Percentiles rank a stretch among this genome's conserved stretches.
phyloP scores from a whole-genome alignment of 2,888 invertebrate genomes.

The Desoria tigrina region DNA sequence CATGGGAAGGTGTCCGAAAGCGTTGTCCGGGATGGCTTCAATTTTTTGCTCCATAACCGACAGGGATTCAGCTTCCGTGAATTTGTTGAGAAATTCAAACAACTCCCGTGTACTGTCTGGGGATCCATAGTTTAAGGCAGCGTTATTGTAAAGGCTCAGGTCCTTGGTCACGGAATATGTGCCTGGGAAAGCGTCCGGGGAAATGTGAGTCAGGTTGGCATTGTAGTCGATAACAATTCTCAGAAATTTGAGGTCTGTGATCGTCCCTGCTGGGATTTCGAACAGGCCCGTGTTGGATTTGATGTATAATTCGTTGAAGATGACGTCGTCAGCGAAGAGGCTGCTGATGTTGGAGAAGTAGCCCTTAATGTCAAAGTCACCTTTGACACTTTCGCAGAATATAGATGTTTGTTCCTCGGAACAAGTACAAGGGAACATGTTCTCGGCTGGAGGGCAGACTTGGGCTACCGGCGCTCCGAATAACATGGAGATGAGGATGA shows the following conservation, averaged over 20 bases:
- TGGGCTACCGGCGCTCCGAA: too few relatives aligned
- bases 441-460: not conserved
- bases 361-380: conserved; percentile 14
- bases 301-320: conserved; percentile 8
- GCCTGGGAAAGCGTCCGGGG: conserved; percentile 10
- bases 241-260: conserved; percentile 9
- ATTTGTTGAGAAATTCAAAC: not conserved
- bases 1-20: not conserved
- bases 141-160: not conserved
- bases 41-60: not conserved
- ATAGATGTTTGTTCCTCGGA: not conserved
- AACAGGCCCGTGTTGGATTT: not conserved
- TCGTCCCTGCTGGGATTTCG: not conserved
- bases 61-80: not conserved
- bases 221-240: not conserved
- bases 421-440: not conserved
- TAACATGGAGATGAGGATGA: too few relatives aligned
- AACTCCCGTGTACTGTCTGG: not conserved
- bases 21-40: not conserved
- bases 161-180: conserved; percentile 4
- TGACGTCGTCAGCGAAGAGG: not conserved
- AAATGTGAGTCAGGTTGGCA: not conserved
- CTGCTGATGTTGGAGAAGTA: not conserved
- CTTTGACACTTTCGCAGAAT: not conserved
- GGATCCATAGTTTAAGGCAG: not conserved